A percentile compares a stretch with the other conserved stretches of the same genome.
Conservation (phyloP, 1,140 invertebrate genomes). For the Drosophila ananassae region DNA sequence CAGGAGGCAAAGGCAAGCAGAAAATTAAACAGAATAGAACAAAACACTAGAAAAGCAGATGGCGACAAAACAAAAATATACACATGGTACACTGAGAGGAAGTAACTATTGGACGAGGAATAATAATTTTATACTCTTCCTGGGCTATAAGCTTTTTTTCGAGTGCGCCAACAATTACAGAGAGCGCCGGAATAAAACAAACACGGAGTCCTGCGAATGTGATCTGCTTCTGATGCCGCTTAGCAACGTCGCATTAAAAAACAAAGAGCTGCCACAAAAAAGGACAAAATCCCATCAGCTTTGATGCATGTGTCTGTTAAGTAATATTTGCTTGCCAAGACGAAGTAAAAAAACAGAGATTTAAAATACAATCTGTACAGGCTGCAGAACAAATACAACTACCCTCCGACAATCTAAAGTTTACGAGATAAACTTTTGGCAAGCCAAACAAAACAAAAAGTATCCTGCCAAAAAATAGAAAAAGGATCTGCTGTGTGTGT, state of each 20-base stretch:
- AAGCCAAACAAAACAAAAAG: constrained; percentile 7
- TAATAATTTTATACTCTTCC: not conserved
- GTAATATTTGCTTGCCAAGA: constrained; percentile 34
- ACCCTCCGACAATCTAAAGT: constrained; percentile 8
- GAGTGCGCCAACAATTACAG: constrained; percentile 50
- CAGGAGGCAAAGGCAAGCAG: constrained; percentile 67
- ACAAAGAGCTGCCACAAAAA: constrained; percentile 21
- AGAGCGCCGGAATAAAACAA: constrained; percentile 67
- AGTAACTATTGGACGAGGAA: too few relatives aligned
- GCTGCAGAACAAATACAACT: constrained; percentile 19
- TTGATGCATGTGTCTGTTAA: constrained; percentile 42
- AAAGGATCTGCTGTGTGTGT: constrained; percentile 25
- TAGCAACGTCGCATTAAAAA: constrained; percentile 67
- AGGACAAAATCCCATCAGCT: constrained; percentile 42
- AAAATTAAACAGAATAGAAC: constrained; percentile 76
- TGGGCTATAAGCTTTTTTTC: not conserved
- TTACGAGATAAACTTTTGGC: constrained; percentile 32
- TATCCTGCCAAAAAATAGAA: constrained; percentile 5
- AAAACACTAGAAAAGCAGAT: constrained; percentile 55
- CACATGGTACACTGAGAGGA: constrained; percentile 11
- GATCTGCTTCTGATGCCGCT: constrained; percentile 43
- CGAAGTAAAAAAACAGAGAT: constrained; percentile 16
- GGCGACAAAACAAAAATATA: constrained; percentile 64
- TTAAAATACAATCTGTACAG: not conserved
- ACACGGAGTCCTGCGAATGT: constrained; percentile 63